Evolutionary conservation across 1,140 invertebrate species (phyloP), one percentile per base, ranked within the genome.

Genomic region (Oncopodura yosiiana): DNA sequence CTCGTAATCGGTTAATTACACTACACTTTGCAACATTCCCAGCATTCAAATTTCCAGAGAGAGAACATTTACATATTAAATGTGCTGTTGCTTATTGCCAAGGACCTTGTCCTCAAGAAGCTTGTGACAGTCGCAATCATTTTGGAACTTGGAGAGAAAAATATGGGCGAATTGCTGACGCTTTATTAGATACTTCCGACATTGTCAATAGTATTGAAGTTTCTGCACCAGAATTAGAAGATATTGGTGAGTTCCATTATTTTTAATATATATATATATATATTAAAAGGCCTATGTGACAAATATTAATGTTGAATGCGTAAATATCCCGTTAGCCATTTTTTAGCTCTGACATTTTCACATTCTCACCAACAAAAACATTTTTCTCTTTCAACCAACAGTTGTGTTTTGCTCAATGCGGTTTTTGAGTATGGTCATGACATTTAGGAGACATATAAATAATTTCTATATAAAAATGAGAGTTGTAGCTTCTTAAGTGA

Each of bases 191-290:
- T 64, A 73, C 76, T 60, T 70, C 84, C 24, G 80, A 84, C 67
- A 79, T 86, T 3, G 84, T 83, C 65, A 86, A 86, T 62, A 83
- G 82, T 53, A 77, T 85, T 36, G 81, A 84, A 69, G 82, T 86
- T n/a, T 69, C 80, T 52, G 81, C 82, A 1, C 82, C 82, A 3
- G 82, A 81, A 61, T 82, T 84, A 56, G 81, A 83, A 21, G 59
- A 58, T 39, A 36, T 41, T 45, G 59, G 56, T 56, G 46, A 3
- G 39, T 21, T 16, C 39, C 12, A 16, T 41, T 27, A 43, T 24
- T 50, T 23, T n/a, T n/a, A n/a, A n/a, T n/a, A n/a, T n/a, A n/a
- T n/a, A n/a, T n/a, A n/a, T n/a, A n/a, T n/a, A n/a, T n/a, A n/a
- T n/a, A n/a, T n/a, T n/a, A n/a, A n/a, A n/a, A n/a, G n/a, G n/a